Conservation (phyloP, 2,888 invertebrate genomes). For the Lochmaea capreae region DNA sequence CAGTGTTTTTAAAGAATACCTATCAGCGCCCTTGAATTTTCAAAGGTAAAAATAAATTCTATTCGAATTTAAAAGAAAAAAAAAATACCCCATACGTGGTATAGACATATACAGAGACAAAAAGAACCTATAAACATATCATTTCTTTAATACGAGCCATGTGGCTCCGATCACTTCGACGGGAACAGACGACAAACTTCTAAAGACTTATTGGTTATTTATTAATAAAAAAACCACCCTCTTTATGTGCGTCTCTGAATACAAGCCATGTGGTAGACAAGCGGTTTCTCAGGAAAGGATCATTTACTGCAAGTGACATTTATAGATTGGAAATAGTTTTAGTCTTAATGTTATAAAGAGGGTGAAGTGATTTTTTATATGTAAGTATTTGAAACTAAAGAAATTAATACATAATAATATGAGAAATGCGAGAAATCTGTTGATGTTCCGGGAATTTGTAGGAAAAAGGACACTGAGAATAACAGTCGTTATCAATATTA, state of each 20-base stretch:
- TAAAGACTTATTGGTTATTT: slow-evolving; percentile 48
- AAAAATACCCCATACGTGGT: slow-evolving; percentile 40
- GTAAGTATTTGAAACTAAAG: neutral
- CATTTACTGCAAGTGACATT: slow-evolving; percentile 6
- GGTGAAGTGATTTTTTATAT: no score
- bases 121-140: slow-evolving; percentile 48
- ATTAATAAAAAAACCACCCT: slow-evolving; percentile 48
- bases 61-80: slow-evolving; percentile 16
- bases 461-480: slow-evolving; percentile 5
- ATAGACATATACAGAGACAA: slow-evolving; percentile 27
- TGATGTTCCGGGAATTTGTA: neutral
- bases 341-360: neutral
- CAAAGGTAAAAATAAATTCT: slow-evolving; percentile 27
- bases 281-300: slow-evolving; percentile 22
- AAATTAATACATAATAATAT: neutral
- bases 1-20: no score
- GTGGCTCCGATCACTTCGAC: slow-evolving; percentile 45
- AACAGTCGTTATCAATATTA: neutral
- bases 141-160: slow-evolving; percentile 47
- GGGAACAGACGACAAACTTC: slow-evolving; percentile 42
- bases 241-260: slow-evolving; percentile 28
- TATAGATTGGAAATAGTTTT: slow-evolving; percentile 9
- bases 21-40: slow-evolving; percentile 1
- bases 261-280: slow-evolving; percentile 46
- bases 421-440: neutral